phyloP scores from a whole-genome alignment of 2,888 invertebrate species.

The Dynastes grantii region DNA sequence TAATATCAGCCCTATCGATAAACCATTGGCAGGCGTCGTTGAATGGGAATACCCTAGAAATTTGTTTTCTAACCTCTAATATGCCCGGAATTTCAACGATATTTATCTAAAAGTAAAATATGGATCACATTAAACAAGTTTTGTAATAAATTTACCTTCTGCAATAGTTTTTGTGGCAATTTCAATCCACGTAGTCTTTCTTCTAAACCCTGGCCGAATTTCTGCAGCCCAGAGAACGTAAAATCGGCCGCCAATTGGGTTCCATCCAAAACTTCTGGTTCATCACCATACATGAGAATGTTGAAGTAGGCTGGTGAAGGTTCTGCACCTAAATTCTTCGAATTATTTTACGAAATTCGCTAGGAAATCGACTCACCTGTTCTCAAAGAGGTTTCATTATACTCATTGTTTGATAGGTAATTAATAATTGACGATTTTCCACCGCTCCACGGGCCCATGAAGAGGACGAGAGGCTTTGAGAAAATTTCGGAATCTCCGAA shows the following conservation, averaged over 20 bases:
- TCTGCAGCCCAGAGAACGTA: conserved; percentile 94
- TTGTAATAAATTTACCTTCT: conserved; percentile 78
- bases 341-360: conserved; percentile 19
- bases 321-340: conserved; percentile 82
- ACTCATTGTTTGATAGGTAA: conserved; percentile 91
- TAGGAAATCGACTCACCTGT: conserved; percentile 78
- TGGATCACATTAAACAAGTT: conserved; percentile 38
- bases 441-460: conserved; percentile 98
- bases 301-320: conserved; percentile 95
- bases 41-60: conserved; percentile 93
- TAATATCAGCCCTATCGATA: conserved; percentile 95
- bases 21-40: conserved; percentile 98
- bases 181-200: conserved; percentile 88
- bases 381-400: conserved; percentile 85
- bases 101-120: conserved; percentile 79
- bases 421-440: conserved; percentile 96
- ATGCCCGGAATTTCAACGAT: conserved; percentile 98
- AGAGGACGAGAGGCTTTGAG: conserved; percentile 92
- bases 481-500: conserved; percentile 96
- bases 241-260: conserved; percentile 96
- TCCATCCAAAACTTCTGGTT: conserved; percentile 89
- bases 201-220: conserved; percentile 94
- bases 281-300: conserved; percentile 90
- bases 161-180: conserved; percentile 86
- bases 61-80: conserved; percentile 93